A percentile compares a stretch with the other conserved stretches of the same genome.
phyloP scores from a whole-genome alignment of 2,113 vertebrate genomes.

The Thalassarche chlororhynchos region DNA sequence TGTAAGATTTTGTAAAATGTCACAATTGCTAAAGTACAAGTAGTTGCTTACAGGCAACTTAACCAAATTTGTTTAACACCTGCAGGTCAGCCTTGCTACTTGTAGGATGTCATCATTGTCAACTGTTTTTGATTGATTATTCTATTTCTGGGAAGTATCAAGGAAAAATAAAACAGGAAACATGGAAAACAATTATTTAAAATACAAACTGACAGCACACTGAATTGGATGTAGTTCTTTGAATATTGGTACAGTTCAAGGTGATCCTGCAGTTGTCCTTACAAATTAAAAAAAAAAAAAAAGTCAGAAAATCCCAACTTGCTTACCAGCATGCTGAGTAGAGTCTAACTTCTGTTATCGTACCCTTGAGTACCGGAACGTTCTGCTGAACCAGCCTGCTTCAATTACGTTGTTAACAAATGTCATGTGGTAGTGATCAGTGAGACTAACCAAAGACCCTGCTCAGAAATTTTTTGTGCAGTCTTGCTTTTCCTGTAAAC shows the following conservation, averaged over 20 bases:
- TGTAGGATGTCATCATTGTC: background rate
- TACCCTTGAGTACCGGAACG: background rate
- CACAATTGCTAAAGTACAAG: background rate
- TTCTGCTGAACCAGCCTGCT: background rate
- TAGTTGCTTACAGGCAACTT: background rate
- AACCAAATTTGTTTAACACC: background rate
- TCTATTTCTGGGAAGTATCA: background rate
- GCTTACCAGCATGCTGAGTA: background rate
- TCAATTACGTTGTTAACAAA: background rate
- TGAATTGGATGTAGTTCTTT: background rate
- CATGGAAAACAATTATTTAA: background rate
- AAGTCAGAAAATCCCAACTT: background rate
- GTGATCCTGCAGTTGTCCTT: background rate
- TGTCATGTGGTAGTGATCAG: background rate
- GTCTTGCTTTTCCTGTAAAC: background rate
- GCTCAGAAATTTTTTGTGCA: background rate
- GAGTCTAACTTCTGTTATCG: background rate
- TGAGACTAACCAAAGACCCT: background rate
- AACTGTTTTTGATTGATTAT: background rate
- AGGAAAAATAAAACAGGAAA: background rate
- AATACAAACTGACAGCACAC: background rate
- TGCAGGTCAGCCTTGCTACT: background rate
- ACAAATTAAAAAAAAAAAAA: background rate
- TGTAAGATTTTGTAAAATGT: background rate
- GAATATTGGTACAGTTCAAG: background rate